Base-by-base conservation (phyloP, 2,113 vertebrate species). In the Hippocampus mohnikei region DNA sequence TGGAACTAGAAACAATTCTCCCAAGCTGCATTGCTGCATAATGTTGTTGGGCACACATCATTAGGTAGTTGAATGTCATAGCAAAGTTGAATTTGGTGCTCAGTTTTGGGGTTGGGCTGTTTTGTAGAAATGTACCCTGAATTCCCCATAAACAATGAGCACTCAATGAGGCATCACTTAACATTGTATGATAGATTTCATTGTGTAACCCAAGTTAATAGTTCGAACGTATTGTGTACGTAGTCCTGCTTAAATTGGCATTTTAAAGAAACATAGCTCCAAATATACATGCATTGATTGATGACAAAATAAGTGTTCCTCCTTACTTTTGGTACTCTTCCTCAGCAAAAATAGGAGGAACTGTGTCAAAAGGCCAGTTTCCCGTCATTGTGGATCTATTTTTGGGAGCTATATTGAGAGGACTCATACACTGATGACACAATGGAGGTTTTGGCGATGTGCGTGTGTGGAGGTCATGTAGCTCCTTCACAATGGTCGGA, bases 281-380 rank as follows among this genome's bases (percentile, higher is more conserved):
- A 2, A 58, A 58, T 25, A 27, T 15, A 27, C 23, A 27, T 12
- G 11, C 5, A 27, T 11, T 55, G 85, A 88, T 80, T 78, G 76
- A 82, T 81, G 85, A 72, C 60, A 52, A 52, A 2, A 23, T 3
- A 20, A 62, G 66, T 75, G 15, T 48, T 41, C 33, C 16, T 52
- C 48, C 61, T 64, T 50, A 37, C 15, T 66, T 61, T 74, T 58
- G 62, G 41, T 46, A 72, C 77, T 82, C 82, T 80, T 82, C 79
- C 79, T 78, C 78, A 77, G 78, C 56, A 81, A 70, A 80, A 77
- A 81, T 79, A 87, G 80, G 66, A 80, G 85, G 84, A 88, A 87
- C 81, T 82, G 56, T 80, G 70, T 76, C 46, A 84, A 72, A 42
- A 41, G 60, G 66, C 66, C 77, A 77, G 74, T 81, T 90, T 88